Percentiles rank a stretch among this genome's conserved stretches.
These are phyloP conservation scores for Agriotes lineatus DNA, from an alignment of 2,888 invertebrate genomes.

Conservation along the genomic window DNA sequence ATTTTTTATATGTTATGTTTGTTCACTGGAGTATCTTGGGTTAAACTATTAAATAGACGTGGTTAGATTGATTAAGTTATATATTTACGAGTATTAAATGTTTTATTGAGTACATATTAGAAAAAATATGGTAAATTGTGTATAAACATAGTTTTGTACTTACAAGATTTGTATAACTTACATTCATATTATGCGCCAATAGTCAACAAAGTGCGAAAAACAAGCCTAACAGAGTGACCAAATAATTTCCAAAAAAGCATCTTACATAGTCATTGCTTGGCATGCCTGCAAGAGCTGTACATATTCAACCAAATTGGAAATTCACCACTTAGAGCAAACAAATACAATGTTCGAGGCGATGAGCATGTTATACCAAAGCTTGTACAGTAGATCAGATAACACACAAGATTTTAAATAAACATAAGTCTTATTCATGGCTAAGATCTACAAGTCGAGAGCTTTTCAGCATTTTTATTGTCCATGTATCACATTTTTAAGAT, in stretches of 20 bases:
- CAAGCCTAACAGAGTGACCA: conserved; percentile 42
- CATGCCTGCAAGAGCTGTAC: background rate
- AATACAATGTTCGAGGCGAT: no score
- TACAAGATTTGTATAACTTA: conserved; percentile 60
- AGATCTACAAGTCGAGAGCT: conserved; percentile 22
- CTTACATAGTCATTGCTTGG: background rate
- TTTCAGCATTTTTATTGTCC: no score
- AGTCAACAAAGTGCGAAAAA: conserved; percentile 52
- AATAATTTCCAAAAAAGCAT: conserved; percentile 14
- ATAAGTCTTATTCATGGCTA: conserved; percentile 25
- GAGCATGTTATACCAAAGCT: no score
- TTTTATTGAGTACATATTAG: conserved; percentile 54
- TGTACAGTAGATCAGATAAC: no score
- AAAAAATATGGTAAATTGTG: conserved; percentile 67
- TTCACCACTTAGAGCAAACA: no score
- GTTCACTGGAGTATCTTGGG: no score
- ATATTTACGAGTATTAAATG: conserved; percentile 44
- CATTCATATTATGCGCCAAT: conserved; percentile 56
- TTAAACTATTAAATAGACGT: no score
- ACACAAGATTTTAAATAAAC: no score
- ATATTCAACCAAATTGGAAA: no score
- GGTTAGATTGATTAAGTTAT: no score
- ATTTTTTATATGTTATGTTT: no score
- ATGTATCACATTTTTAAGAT: no score
- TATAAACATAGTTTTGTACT: conserved; percentile 66